These are phyloP conservation scores for sheep (Ovis aries) DNA, from an alignment of 2,113 vertebrate genomes.

Conservation along the genomic window ARS-UI_Ramb_v3.0 NC_056061.1:87448001-87448500, in stretches of 20 bases:
- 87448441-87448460: not conserved
- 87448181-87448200: not conserved
- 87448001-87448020: no score
- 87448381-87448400: not conserved
- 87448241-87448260: not conserved
- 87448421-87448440: not conserved
- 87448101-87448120: not conserved
- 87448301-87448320: not conserved
- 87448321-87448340: not conserved
- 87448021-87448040: not conserved
- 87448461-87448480: not conserved
- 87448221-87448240: not conserved
- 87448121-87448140: not conserved
- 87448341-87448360: not conserved
- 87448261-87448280: not conserved
- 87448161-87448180: not conserved
- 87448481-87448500: not conserved
- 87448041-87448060: accelerated
- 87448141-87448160: not conserved
- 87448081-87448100: not conserved
- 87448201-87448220: not conserved
- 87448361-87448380: not conserved
- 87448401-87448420: not conserved
- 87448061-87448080: not conserved
- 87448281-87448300: not conserved